A percentile compares a stretch with the other conserved stretches of the same genome.
phyloP scores from a whole-genome alignment of 2,888 invertebrate genomes.

The Thera britannica region DNA sequence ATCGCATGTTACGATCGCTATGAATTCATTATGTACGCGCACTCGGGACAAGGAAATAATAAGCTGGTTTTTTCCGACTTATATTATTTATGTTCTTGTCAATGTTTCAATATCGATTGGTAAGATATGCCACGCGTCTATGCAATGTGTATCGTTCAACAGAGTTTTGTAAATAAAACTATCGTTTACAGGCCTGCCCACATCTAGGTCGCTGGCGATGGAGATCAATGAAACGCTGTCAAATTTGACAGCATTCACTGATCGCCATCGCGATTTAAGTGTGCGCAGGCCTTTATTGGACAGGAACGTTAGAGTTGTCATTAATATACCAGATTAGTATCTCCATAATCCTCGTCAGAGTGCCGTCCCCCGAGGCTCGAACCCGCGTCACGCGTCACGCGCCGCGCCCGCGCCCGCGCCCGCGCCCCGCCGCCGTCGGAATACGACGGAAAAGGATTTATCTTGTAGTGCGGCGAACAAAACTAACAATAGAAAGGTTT shows the following conservation, averaged over 20 bases:
- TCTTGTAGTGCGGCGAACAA: background rate
- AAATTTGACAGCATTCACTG: too few relatives aligned
- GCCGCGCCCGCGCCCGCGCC: too few relatives aligned
- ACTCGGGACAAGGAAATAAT: background rate
- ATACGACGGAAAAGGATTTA: conserved; percentile 6
- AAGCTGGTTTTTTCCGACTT: background rate
- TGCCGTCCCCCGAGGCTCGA: conserved; percentile 18
- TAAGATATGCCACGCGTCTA: too few relatives aligned
- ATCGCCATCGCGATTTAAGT: too few relatives aligned
- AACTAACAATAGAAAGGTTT: conserved; percentile 3
- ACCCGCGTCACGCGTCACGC: conserved; percentile 21
- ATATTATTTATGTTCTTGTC: background rate
- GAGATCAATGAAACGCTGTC: too few relatives aligned
- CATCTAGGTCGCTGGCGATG: too few relatives aligned
- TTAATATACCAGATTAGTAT: conserved; percentile 21
- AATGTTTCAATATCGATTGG: too few relatives aligned
- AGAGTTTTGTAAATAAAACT: too few relatives aligned
- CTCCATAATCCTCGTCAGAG: conserved; percentile 13
- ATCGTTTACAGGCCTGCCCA: too few relatives aligned
- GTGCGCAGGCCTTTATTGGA: background rate
- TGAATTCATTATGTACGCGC: background rate
- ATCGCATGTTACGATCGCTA: background rate
- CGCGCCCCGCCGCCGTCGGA: too few relatives aligned
- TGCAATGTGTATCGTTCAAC: too few relatives aligned
- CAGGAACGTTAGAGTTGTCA: background rate